Base-by-base conservation (phyloP, 2,797 vertebrate species). In the Diglossa cyanea region DNA sequence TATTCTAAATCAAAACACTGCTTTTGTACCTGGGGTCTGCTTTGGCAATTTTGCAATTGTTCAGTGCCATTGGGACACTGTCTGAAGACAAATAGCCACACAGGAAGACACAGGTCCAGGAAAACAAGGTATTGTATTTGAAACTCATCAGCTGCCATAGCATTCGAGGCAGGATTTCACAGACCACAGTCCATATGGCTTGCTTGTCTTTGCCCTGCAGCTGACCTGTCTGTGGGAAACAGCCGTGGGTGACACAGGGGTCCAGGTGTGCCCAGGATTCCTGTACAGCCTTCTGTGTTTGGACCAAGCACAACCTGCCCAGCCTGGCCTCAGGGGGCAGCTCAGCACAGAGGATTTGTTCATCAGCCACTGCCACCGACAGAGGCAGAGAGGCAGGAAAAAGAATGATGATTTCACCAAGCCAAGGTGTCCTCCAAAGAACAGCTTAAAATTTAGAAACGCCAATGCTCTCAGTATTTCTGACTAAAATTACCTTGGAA, bases 201-300 rank as follows among this genome's bases (percentile, higher is more conserved):
- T 62, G 35, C 44, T 55, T 28, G 44, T 39, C 37, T 67, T 13
- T 68, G 54, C 30, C 54, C 70, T 65, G 51, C 55, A 39, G 90
- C 65, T 73, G 68, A 31, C 6, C 26, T 11, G 1, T 54, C 55
- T 7, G 13, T 24, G 21, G 51, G 28, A 61, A 72, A 72, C 42
- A 57, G 25, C 8, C 6, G 3, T 0, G 1, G 26, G 25, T 58
- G 44, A 40, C 40, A 33, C 7, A 40, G 28, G 8, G 1, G 2
- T 39, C 28, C 31, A 51, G 53, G 19, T 10, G 16, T 23, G 39
- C 21, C 60, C 31, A 18, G 0, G 0, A 48, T 50, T 75, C 51
- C 68, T 72, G 51, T 17, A 10, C 28, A 57, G 30, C 23, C 72
- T 11, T 1, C 25, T 5, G 9, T 16, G 30, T 73, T 62, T 23